phyloP scores from a whole-genome alignment of 2,888 invertebrate genomes.

The Odontocolon sp. region DNA sequence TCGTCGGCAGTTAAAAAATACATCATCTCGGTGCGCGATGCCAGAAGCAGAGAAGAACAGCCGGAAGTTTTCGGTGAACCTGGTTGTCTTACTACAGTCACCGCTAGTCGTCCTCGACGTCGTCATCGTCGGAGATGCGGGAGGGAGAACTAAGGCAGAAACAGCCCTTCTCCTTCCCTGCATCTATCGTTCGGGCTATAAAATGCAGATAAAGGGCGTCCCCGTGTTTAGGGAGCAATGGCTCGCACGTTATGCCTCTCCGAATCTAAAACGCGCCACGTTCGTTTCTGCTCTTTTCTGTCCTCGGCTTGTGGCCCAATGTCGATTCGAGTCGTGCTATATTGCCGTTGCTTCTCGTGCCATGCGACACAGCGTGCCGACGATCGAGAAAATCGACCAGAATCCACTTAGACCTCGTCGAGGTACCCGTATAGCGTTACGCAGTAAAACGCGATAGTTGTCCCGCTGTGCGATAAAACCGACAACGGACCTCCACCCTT shows the following conservation, averaged over 20 bases:
- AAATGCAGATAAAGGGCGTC: constrained; percentile 71
- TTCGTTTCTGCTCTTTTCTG: neutral
- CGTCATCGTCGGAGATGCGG: constrained; percentile 25
- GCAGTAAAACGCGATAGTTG: constrained; percentile 31
- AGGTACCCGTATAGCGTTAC: constrained; percentile 30
- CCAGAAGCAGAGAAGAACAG: constrained; percentile 18
- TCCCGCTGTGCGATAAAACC: constrained; percentile 35
- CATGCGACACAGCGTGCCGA: neutral
- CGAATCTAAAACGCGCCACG: constrained; percentile 56
- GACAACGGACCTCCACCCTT: neutral
- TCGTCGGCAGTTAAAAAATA: constrained; percentile 74
- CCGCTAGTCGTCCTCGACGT: constrained; percentile 28
- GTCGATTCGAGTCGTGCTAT: neutral
- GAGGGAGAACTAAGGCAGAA: constrained; percentile 12
- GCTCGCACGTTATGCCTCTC: constrained; percentile 61
- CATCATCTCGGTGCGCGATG: constrained; percentile 62
- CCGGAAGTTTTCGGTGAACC: constrained; percentile 6
- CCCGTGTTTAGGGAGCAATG: constrained; percentile 67
- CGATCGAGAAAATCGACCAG: neutral
- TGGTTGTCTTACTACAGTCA: too few species aligned
- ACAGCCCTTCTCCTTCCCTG: constrained; percentile 41
- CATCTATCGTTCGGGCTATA: constrained; percentile 64
- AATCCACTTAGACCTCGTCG: constrained; percentile 25
- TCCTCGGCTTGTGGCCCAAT: neutral
- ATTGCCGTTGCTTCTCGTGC: too few species aligned